Evolutionary conservation across 2,797 vertebrate genomes (phyloP).

Genomic region (Aplochiton taeniatus): DNA sequence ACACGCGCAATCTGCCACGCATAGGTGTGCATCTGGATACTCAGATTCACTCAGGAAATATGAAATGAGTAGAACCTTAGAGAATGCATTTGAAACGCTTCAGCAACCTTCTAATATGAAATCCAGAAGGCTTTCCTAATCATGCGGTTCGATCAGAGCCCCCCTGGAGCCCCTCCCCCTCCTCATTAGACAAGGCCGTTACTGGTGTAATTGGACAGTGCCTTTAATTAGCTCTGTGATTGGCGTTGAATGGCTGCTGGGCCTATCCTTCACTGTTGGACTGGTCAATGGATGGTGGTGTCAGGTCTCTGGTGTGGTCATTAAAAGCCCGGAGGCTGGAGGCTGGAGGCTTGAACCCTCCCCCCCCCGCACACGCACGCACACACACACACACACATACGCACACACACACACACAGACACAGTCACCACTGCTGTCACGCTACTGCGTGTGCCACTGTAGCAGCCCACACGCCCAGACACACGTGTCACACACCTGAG

Average conservation of each 20-base stretch:
- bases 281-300: conserved; percentile 48
- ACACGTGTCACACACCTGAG: neutral
- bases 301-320: conserved; percentile 58
- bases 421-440: neutral
- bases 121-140: neutral
- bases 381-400: too few species aligned
- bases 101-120: neutral
- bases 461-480: neutral
- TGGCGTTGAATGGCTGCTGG: conserved; percentile 49
- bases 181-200: conserved; percentile 44
- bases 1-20: neutral
- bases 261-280: conserved; percentile 35
- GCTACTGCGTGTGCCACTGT: too few species aligned
- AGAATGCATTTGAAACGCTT: neutral
- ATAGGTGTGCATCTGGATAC: conserved; percentile 7
- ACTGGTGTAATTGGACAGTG: conserved; percentile 51
- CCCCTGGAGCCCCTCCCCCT: conserved; percentile 32
- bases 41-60: conserved; percentile 5
- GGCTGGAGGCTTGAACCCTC: conserved; percentile 15
- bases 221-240: conserved; percentile 63
- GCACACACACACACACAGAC: too few species aligned
- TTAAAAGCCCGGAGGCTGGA: conserved; percentile 55
- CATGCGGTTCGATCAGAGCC: conserved; percentile 13
- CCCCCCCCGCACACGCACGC: too few species aligned
- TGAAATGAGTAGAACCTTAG: neutral